Evolutionary conservation across 2,113 vertebrate genomes (phyloP).

Genomic region (Ranitomeya imitator): DNA sequence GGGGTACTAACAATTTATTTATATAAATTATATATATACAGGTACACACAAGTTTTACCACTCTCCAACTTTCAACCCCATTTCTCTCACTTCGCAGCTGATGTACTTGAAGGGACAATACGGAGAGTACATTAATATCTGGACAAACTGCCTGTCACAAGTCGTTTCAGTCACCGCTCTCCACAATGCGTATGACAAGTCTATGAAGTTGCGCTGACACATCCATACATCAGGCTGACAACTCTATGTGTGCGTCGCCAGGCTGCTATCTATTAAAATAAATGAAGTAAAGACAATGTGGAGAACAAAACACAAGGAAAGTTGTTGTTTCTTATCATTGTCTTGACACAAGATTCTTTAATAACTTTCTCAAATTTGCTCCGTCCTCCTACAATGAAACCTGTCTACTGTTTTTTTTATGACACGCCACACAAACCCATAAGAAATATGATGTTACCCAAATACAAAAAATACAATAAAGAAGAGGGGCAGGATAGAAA

Average conservation of each 20-base stretch:
- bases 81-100: no score
- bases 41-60: no score
- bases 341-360: neutral
- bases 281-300: neutral
- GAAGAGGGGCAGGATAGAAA: no score
- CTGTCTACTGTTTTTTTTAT: neutral
- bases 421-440: no score
- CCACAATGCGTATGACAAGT: neutral
- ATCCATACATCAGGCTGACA: conserved; percentile 30
- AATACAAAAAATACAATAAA: no score
- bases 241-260: neutral
- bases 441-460: no score
- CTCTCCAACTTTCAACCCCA: no score
- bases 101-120: neutral
- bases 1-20: no score
- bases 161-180: neutral
- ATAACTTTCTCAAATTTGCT: neutral
- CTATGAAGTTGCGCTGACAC: neutral
- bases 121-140: neutral
- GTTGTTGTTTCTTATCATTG: neutral
- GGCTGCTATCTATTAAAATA: neutral
- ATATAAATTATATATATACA: no score
- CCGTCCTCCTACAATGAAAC: neutral
- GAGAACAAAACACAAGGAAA: neutral
- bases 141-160: neutral